phyloP scores from a whole-genome alignment of 2,113 vertebrate species.

The Indri indri region DNA sequence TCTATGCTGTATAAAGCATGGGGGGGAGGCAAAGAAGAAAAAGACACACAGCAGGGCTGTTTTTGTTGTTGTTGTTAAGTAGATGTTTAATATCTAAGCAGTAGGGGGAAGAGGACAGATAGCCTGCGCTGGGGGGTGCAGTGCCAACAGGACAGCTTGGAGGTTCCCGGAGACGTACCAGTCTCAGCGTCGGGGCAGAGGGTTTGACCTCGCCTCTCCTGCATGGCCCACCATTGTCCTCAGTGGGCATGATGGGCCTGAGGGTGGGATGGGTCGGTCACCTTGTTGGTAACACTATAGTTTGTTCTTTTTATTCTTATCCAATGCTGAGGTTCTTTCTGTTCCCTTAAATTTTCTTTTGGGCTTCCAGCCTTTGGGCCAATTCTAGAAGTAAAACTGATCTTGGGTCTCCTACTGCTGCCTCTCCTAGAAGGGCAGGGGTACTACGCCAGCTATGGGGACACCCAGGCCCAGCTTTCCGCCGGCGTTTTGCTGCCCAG shows the following conservation, averaged over 20 bases:
- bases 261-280: neutral
- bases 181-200: rapidly evolving
- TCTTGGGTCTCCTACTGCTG: neutral
- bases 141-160: rapidly evolving
- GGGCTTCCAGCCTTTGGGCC: neutral
- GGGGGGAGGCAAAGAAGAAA: neutral
- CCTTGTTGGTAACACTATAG: neutral
- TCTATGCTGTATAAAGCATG: neutral
- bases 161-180: neutral
- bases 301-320: neutral
- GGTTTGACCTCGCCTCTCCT: neutral
- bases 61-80: neutral
- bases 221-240: neutral
- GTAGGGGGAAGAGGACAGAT: neutral
- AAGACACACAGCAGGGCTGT: neutral
- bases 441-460: neutral
- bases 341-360: neutral
- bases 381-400: neutral
- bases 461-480: neutral
- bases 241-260: neutral
- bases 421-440: neutral
- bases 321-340: neutral
- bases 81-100: neutral
- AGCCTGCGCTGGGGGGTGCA: rapidly evolving
- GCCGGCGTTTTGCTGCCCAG: neutral